These are phyloP conservation scores for Achlya flavicornis DNA, from an alignment of 2,888 invertebrate genomes.

Conservation along the genomic window DNA sequence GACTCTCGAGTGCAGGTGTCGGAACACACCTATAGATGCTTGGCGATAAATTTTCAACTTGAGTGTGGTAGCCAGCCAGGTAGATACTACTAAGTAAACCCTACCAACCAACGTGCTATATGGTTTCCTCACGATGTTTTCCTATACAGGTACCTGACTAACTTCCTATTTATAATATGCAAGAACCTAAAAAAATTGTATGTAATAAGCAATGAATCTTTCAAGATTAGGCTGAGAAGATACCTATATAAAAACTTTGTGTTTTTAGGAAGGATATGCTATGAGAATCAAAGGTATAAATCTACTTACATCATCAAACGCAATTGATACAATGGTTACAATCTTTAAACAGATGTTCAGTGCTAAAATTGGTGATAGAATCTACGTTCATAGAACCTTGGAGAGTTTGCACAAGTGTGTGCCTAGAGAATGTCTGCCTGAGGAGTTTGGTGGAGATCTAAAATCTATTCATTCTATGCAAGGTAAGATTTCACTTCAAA, in stretches of 20 bases:
- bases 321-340: constrained; percentile 55
- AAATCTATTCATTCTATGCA: constrained; percentile 27
- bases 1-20: too few species aligned
- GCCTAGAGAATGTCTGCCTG: constrained; percentile 47
- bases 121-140: too few species aligned
- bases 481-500: constrained; percentile 22
- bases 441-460: constrained; percentile 53
- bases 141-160: too few species aligned
- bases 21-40: too few species aligned
- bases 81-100: too few species aligned
- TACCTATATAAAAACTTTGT: constrained; percentile 15
- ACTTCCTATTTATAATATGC: too few species aligned
- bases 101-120: too few species aligned
- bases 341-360: constrained; percentile 51
- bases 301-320: constrained; percentile 57
- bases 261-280: constrained; percentile 58
- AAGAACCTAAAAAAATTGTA: too few species aligned
- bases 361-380: constrained; percentile 37
- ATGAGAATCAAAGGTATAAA: constrained; percentile 60
- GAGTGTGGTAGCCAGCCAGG: too few species aligned
- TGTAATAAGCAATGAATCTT: too few species aligned
- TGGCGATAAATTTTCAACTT: too few species aligned
- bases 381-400: constrained; percentile 35
- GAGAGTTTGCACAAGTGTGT: constrained; percentile 39
- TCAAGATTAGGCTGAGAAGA: too few species aligned